phyloP scores from a whole-genome alignment of 1,140 invertebrate species.

The Microplitis mediator region DNA sequence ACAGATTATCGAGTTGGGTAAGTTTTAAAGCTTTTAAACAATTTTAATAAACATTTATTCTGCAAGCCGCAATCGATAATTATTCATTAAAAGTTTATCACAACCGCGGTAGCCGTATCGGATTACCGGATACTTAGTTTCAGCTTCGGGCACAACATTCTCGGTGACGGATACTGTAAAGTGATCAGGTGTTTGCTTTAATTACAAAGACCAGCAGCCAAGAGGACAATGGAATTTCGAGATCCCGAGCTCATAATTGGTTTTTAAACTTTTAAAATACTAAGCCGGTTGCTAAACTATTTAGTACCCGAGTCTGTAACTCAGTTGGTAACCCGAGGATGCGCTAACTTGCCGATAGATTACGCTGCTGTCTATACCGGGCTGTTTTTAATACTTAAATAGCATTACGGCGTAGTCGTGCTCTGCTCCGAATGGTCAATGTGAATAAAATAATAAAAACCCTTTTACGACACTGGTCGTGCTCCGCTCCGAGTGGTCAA shows the following conservation, averaged over 20 bases:
- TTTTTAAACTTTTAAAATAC: neutral
- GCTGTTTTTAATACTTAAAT: neutral
- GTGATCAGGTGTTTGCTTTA: too few relatives aligned
- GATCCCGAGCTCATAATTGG: too few relatives aligned
- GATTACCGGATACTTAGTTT: neutral
- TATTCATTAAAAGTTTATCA: constrained; percentile 11
- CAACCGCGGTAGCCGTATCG: neutral
- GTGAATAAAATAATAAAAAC: neutral
- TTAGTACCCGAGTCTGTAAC: neutral
- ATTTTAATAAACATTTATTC: constrained; percentile 1
- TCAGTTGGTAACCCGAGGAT: constrained; percentile 34
- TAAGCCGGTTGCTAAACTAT: neutral
- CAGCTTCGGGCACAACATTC: too few relatives aligned
- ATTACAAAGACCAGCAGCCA: too few relatives aligned
- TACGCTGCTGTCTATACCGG: constrained; percentile 8
- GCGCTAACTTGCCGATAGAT: constrained; percentile 34
- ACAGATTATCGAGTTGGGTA: constrained; percentile 81
- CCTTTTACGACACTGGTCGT: neutral
- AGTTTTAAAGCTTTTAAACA: constrained; percentile 50
- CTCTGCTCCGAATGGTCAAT: neutral
- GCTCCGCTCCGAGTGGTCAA: neutral
- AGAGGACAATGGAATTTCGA: neutral
- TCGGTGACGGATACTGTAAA: too few relatives aligned
- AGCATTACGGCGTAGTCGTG: neutral
- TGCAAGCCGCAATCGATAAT: neutral